phyloP scores from a whole-genome alignment of 2,888 invertebrate genomes.

The Diaphora mendica region DNA sequence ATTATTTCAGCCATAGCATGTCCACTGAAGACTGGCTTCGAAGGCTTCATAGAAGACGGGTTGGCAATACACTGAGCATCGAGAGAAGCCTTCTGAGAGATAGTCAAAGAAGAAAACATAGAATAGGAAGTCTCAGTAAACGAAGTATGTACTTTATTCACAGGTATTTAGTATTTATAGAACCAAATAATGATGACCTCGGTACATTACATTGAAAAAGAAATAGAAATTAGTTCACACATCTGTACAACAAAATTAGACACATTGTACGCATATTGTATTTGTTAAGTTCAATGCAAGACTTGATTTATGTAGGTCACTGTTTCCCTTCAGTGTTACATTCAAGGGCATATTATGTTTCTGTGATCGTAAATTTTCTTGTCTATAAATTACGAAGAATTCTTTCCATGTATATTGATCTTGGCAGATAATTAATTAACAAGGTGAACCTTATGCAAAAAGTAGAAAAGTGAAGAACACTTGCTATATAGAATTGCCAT shows the following conservation, averaged over 20 bases:
- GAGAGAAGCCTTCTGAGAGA: neutral
- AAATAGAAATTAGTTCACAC: constrained; percentile 8
- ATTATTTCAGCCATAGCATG: neutral
- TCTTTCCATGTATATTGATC: constrained; percentile 5
- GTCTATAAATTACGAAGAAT: constrained; percentile 7
- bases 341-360: constrained; percentile 17
- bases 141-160: neutral
- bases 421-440: constrained; percentile 5
- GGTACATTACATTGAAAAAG: constrained; percentile 8
- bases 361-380: constrained; percentile 17
- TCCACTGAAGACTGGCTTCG: neutral
- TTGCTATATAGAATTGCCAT: neutral
- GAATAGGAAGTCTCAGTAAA: neutral
- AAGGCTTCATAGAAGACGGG: no score
- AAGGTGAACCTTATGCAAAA: neutral
- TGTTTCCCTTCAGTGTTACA: constrained; percentile 25
- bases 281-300: constrained; percentile 20
- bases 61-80: neutral
- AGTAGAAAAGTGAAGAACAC: neutral
- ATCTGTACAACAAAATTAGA: constrained; percentile 14
- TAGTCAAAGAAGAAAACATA: neutral
- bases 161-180: neutral
- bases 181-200: constrained; percentile 2
- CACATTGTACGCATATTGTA: constrained; percentile 10
- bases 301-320: constrained; percentile 41